Base-by-base conservation (phyloP, 2,113 vertebrate genomes). In the Cisticola juncidis region DNA sequence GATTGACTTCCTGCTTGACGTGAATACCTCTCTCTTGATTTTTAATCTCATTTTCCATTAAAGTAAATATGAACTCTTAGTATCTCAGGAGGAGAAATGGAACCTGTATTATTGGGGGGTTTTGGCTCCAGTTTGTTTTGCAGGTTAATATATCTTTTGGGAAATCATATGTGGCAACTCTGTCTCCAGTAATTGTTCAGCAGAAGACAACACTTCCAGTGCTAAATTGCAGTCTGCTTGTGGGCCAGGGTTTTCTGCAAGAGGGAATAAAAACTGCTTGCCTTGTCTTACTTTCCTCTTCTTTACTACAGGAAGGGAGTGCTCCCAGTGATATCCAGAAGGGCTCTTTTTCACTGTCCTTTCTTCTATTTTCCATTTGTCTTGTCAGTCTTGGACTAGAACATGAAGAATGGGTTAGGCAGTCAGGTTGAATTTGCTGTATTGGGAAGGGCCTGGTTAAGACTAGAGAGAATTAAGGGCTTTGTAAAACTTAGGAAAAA, bases 1-100 rank as follows among this genome's bases (percentile, higher is more conserved):
- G 44, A 86, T 73, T 91, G 58, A 22, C 57, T 91, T 92, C 36
- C 62, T 12, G 0, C 42, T 65, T 82, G 84, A 90, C 5, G 19
- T 77, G 23, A 83, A 80, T 88, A 72, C 44, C 36, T 90, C 47
- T 73, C n/a, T 51, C 64, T 61, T 72, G 50, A n/a, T 82, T 95
- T 95, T 94, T 91, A 92, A 83, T 93, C 68, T 93, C 44, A n/a
- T 36, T 92, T 90, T 86, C 56, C 80, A 4, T 77, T 68, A n/a
- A 88, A 86, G 40, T 84, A 89, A 93, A 51, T 77, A 58, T 57
- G 58, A 90, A 74, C 58, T 44, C 68, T 60, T 92, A 42, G 33
- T 66, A 31, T 84, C 79, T 74, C 44, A 40, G 48, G n/a, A 91
- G 40, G 40, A 93, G 33, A 79, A 78, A 66, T 5, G 5, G 47